A percentile compares a stretch with the other conserved stretches of the same genome.
Conservation (phyloP, 2,888 invertebrate species). For the Arctia plantaginis region DNA sequence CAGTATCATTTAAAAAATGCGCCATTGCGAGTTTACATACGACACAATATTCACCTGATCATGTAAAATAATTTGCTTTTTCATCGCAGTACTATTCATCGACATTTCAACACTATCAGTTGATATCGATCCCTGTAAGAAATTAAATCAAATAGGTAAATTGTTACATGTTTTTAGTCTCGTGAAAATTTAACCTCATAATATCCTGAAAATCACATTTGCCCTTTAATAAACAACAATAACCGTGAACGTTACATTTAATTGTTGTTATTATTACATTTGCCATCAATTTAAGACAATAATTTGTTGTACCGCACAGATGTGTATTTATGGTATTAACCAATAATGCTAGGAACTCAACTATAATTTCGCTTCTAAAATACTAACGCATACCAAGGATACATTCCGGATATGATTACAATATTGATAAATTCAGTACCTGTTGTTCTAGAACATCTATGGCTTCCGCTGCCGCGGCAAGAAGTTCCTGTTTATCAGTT, state of each 20-base stretch:
- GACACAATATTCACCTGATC: constrained; percentile 51
- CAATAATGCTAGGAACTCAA: background rate
- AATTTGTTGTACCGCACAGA: too few relatives aligned
- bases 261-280: too few relatives aligned
- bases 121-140: constrained; percentile 76
- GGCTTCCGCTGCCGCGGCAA: constrained; percentile 94
- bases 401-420: background rate
- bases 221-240: background rate
- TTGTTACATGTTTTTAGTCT: background rate
- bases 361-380: background rate
- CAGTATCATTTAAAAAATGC: background rate
- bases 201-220: background rate
- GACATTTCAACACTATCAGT: constrained; percentile 76
- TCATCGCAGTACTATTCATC: constrained; percentile 63
- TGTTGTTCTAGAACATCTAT: constrained; percentile 91
- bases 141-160: background rate
- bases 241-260: background rate
- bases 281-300: background rate
- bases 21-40: background rate
- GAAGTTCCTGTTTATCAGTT: constrained; percentile 92
- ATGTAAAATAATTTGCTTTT: constrained; percentile 54
- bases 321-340: too few relatives aligned
- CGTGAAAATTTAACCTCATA: background rate
- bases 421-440: constrained; percentile 51
- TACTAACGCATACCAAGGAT: background rate